A percentile compares a stretch with the other conserved stretches of the same genome.
These are phyloP conservation scores for Bursaphelenchus mucronatus DNA, from an alignment of 1,140 invertebrate species.

Conservation along the genomic window DNA sequence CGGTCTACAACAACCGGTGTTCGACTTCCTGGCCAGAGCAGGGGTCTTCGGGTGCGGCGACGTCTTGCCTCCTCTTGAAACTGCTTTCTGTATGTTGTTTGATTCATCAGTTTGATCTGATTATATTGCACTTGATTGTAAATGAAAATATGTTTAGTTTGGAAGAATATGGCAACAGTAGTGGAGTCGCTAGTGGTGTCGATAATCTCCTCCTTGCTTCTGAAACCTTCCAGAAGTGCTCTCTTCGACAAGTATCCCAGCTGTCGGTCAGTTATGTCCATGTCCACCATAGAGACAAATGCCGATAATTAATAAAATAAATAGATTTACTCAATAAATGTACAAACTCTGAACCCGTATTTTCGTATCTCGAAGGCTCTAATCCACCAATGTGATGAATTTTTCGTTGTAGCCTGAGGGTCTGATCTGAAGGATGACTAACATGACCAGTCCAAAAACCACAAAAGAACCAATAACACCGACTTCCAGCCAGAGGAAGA, in stretches of 20 bases:
- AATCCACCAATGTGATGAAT: constrained; percentile 6
- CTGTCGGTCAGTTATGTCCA: constrained; percentile 20
- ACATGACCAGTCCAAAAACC: constrained; percentile 30
- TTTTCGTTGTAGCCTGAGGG: constrained; percentile 5
- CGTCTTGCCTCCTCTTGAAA: constrained; percentile 42
- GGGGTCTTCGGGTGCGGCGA: constrained; percentile 52
- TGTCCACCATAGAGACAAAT: constrained; percentile 9
- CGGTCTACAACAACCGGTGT: constrained; percentile 48
- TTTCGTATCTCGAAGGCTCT: neutral
- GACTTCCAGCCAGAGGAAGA: constrained; percentile 27
- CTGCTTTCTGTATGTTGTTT: constrained; percentile 51
- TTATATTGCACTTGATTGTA: neutral
- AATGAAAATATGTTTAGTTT: constrained; percentile 41
- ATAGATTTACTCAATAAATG: constrained; percentile 7
- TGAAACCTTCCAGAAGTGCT: constrained; percentile 49
- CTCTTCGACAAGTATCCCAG: constrained; percentile 52
- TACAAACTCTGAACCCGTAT: constrained; percentile 1
- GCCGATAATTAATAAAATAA: constrained; percentile 3
- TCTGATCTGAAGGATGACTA: constrained; percentile 30
- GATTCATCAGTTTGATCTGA: neutral
- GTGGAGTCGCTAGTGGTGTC: constrained; percentile 53
- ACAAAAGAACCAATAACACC: constrained; percentile 25
- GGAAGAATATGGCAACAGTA: constrained; percentile 52
- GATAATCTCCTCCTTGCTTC: constrained; percentile 50
- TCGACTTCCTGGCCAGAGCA: constrained; percentile 52